These are phyloP conservation scores for Ceratina australensis DNA, from an alignment of 1,140 invertebrate genomes.

Conservation along the genomic window DNA sequence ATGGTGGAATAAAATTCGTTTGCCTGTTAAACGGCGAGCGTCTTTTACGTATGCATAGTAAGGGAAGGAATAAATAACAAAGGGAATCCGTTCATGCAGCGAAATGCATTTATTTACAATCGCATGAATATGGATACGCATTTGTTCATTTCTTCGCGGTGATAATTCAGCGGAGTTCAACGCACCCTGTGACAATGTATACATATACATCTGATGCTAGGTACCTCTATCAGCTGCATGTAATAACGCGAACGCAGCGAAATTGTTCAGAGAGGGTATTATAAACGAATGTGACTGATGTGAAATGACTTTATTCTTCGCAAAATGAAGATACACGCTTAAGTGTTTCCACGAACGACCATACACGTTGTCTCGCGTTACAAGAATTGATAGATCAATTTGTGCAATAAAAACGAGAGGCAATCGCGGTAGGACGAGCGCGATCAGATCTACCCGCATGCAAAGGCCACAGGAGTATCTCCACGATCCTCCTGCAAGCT, in stretches of 20 bases:
- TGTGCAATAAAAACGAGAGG: not conserved
- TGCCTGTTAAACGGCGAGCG: no score
- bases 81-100: not conserved
- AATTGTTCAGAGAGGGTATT: not conserved
- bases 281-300: no score
- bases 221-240: not conserved
- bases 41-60: no score
- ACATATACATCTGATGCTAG: not conserved
- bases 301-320: no score
- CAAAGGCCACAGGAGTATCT: conserved; percentile 60
- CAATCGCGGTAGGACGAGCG: not conserved
- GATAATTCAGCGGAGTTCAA: not conserved
- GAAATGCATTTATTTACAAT: not conserved
- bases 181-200: not conserved
- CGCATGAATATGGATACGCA: not conserved
- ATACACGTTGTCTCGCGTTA: no score
- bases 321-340: no score
- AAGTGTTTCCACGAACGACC: no score
- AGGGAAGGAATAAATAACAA: no score
- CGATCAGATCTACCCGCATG: not conserved
- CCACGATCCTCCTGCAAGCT: conserved; percentile 69
- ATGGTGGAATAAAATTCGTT: no score
- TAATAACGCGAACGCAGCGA: not conserved
- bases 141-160: not conserved
- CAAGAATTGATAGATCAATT: not conserved